Base-by-base conservation (phyloP, 1,140 invertebrate species). In the Cydia pomonella region DNA sequence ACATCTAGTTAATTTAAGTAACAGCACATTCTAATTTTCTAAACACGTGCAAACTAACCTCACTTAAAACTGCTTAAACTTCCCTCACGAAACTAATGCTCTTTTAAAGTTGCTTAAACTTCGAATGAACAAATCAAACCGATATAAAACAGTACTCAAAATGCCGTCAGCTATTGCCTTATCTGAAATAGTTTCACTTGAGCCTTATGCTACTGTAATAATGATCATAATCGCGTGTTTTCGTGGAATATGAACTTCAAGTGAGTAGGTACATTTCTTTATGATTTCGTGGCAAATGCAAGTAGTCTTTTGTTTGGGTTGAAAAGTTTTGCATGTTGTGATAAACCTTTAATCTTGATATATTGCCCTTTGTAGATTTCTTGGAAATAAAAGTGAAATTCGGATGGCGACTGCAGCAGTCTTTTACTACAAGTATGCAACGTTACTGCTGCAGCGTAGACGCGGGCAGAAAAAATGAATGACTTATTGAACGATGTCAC, bases 31-130 rank as follows among this genome's bases (percentile, higher is more conserved):
- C 18, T 23, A 59, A 59, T 59, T 59, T 23, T 23, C 53, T 23
- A 59, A 59, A 23, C 21, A 59, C 5, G 7, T 59, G 23, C 21
- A 23, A 21, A n/a, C 21, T 23, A 18, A n/a, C 50, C 50, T n/a
- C 53, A 23, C 9, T 23, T 9, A 23, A 59, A 59, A 59, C 53
- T 23, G 6, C 21, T 23, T 23, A 23, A 59, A 23, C 18, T 23
- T 59, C 53, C 18, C 23, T 59, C 21, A 23, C 53, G 53, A 59
- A 23, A 59, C 53, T 59, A 59, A 59, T 59, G 53, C 53, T 12
- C 53, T 59, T 59, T 59, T 59, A 59, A 59, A 59, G 53, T 59
- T 59, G 53, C 23, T 59, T 23, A 59, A 59, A 59, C 53, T 59
- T 59, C 7, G 21, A 59, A 59, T 59, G 53, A 59, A 59, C 53